A percentile compares a stretch with the other conserved stretches of the same genome.
Evolutionary conservation across 2,797 vertebrate genomes (phyloP).

Genomic region (Ctenopoma kingsleyae): DNA sequence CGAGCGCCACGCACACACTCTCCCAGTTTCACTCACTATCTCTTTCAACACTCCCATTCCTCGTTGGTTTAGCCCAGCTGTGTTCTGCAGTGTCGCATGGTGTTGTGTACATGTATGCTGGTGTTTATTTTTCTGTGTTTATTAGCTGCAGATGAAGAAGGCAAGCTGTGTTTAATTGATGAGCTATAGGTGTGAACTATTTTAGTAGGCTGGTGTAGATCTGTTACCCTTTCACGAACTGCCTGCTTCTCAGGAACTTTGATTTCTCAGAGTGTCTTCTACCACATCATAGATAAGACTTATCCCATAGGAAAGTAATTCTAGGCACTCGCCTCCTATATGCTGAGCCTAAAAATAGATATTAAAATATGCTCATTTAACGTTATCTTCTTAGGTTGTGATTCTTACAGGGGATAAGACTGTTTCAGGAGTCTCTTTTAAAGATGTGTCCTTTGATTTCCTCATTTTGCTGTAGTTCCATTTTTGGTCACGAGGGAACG

Average conservation of each 20-base stretch:
- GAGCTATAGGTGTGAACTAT: conserved; percentile 28
- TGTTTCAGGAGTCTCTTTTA: conserved; percentile 25
- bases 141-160: conserved; percentile 20
- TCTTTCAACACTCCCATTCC: conserved; percentile 55
- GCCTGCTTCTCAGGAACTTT: conserved; percentile 5
- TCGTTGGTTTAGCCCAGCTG: conserved; percentile 59
- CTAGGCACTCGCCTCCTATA: not conserved
- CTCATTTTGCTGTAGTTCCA: conserved; percentile 50
- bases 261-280: not conserved
- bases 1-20: conserved; percentile 33
- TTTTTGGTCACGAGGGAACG: conserved; percentile 64
- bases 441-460: conserved; percentile 28
- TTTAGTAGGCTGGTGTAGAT: conserved; percentile 27
- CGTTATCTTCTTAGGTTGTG: conserved; percentile 1
- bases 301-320: conserved; percentile 4
- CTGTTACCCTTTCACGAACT: conserved; percentile 8
- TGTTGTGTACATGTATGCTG: conserved; percentile 16
- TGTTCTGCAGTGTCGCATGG: conserved; percentile 31
- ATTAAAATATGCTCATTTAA: not conserved
- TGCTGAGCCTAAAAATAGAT: not conserved
- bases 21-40: conserved; percentile 42
- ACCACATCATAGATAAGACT: conserved; percentile 15
- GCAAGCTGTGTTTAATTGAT: conserved; percentile 20
- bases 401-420: not conserved
- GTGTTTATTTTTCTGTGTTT: conserved; percentile 15